Conservation (phyloP, 2,113 vertebrate genomes). For the Isurus oxyrinchus region DNA sequence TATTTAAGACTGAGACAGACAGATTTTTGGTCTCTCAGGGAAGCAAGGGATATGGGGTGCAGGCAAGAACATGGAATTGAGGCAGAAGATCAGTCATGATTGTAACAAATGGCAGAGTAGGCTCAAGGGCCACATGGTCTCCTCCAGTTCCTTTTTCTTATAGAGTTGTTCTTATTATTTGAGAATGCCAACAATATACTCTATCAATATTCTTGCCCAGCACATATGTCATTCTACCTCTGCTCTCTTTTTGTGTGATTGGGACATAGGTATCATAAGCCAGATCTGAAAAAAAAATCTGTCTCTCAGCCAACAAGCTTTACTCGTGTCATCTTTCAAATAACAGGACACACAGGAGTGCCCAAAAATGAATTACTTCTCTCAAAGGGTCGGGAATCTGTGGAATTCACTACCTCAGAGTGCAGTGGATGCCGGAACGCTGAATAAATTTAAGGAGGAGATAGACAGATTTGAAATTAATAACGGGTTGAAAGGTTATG, state of each 20-base stretch:
- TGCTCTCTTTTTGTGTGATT: neutral
- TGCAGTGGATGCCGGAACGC: no score
- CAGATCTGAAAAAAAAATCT: neutral
- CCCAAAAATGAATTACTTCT: neutral
- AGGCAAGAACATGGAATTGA: neutral
- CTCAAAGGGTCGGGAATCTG: no score
- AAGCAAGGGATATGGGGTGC: neutral
- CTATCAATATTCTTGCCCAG: neutral
- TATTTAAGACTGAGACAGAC: neutral
- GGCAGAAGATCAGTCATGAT: neutral
- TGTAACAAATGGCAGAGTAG: neutral
- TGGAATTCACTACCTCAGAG: no score
- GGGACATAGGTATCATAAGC: neutral
- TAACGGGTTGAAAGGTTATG: no score
- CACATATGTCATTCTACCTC: neutral
- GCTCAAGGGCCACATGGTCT: neutral
- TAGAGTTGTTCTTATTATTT: neutral
- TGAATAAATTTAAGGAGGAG: no score
- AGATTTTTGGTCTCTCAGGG: neutral
- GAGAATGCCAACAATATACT: neutral
- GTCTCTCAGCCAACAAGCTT: neutral
- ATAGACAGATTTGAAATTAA: no score
- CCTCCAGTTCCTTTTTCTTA: neutral
- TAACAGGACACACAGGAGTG: neutral
- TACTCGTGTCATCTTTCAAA: neutral